phyloP scores from a whole-genome alignment of 2,888 invertebrate species.

The Adelphocoris suturalis region DNA sequence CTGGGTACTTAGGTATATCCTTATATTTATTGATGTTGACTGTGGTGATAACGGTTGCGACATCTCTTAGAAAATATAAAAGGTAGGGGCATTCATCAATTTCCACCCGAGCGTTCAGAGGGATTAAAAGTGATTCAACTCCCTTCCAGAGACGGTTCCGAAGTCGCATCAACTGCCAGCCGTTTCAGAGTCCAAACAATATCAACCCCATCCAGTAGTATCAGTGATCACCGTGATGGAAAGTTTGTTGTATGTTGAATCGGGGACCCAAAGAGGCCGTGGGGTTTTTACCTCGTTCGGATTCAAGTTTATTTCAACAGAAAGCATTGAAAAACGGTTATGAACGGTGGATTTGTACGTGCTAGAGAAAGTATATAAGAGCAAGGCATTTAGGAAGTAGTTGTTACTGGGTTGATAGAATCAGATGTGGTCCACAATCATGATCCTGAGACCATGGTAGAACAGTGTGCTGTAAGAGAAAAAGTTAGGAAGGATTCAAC shows the following conservation, averaged over 20 bases:
- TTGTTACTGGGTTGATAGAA: background rate
- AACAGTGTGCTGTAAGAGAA: background rate
- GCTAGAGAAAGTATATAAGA: background rate
- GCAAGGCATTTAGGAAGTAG: background rate
- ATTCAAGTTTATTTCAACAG: background rate
- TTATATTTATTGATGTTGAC: no score
- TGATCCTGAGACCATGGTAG: background rate
- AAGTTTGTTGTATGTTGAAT: background rate
- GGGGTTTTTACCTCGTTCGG: background rate
- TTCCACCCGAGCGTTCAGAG: no score
- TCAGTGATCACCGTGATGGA: no score
- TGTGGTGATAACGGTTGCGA: no score
- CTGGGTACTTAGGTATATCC: no score
- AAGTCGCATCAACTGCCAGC: no score
- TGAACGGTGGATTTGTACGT: conserved; percentile 3
- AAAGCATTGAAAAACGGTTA: background rate
- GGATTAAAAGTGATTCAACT: no score
- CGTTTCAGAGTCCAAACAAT: no score
- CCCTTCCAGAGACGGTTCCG: no score
- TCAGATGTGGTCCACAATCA: background rate
- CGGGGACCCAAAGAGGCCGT: conserved; percentile 34
- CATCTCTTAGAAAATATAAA: no score
- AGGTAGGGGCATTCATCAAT: no score
- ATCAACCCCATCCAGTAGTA: no score
- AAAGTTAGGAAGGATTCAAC: background rate